Conservation (phyloP, 2,797 vertebrate species). For the Vespertilio murinus region DNA sequence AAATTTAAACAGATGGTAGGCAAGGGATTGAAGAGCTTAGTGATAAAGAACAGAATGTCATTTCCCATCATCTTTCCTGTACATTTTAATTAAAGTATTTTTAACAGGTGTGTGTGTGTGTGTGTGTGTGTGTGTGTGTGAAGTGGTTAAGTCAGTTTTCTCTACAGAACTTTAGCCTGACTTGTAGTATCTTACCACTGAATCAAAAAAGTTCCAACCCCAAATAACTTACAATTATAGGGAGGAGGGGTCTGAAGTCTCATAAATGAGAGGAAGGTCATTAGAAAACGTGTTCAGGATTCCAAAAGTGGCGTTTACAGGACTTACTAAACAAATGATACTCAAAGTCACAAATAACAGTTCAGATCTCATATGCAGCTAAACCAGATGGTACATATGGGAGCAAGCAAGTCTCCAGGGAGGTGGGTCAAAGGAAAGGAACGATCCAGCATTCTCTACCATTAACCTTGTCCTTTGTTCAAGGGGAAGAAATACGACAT, state of each 20-base stretch:
- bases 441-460: neutral
- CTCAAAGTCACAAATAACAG: constrained; percentile 4
- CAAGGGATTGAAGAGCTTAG: neutral
- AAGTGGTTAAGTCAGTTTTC: neutral
- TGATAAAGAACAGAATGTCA: neutral
- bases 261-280: constrained; percentile 32
- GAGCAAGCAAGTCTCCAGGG: neutral
- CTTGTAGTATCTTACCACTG: neutral
- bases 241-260: neutral
- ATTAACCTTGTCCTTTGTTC: neutral
- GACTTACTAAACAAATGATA: neutral
- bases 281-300: constrained; percentile 8
- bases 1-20: constrained; percentile 35
- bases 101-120: neutral
- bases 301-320: neutral
- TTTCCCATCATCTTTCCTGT: neutral
- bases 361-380: neutral
- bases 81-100: constrained; percentile 9
- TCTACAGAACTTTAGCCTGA: constrained; percentile 14
- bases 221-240: constrained; percentile 12
- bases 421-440: neutral
- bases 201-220: neutral
- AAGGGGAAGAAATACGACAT: neutral
- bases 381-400: neutral
- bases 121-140: neutral